Evolutionary conservation across 2,113 vertebrate genomes (phyloP), one percentile per base, ranked within the genome.

Genomic region (Edolisoma coerulescens): DNA sequence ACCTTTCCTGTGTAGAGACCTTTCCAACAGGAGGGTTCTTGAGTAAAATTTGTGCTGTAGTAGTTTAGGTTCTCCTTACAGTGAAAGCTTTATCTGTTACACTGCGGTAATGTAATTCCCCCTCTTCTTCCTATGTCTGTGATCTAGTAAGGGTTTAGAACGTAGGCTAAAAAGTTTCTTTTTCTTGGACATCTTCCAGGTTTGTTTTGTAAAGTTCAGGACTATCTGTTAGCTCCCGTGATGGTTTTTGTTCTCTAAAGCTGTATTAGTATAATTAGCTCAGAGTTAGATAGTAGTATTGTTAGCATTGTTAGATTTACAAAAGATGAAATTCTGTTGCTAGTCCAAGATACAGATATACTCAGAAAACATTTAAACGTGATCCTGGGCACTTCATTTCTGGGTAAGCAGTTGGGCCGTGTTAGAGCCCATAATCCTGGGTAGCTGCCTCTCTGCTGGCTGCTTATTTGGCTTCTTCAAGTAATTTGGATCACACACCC

Each of bases 311-410:
- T 50, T 84, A 45, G 67, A 32, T 56, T 30, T 27, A 45, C 27
- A 83, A 47, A 45, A 86, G 41, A 24, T 60, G 44, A 65, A 76
- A 61, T 69, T 77, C 32, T 87, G 30, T 37, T 49, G 60, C 68
- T 94, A 45, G 26, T 44, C 19, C 3, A 33, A 65, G 80, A 37
- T 28, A 44, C 10, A 16, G 17, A 52, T 24, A 19, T 86, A 35
- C n/a, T 74, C 30, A 10, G 39, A 68, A 85, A 81, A 70, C 0
- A 2, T 81, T 56, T 73, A 61, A 50, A 49, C 0, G 0, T 64
- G 57, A 74, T 80, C 30, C 57, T 42, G n/a, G 73, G 67, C 69
- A 13, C 28, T 79, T 63, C 17, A 32, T 67, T 91, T 91, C 47
- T 0, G 3, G 67, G 17, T 81, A 22, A 56, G n/a, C 30, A 11